Percentiles rank a stretch among this genome's conserved stretches.
Evolutionary conservation across 1,140 invertebrate genomes (phyloP).

Genomic region (Copidosoma floridanum): DNA sequence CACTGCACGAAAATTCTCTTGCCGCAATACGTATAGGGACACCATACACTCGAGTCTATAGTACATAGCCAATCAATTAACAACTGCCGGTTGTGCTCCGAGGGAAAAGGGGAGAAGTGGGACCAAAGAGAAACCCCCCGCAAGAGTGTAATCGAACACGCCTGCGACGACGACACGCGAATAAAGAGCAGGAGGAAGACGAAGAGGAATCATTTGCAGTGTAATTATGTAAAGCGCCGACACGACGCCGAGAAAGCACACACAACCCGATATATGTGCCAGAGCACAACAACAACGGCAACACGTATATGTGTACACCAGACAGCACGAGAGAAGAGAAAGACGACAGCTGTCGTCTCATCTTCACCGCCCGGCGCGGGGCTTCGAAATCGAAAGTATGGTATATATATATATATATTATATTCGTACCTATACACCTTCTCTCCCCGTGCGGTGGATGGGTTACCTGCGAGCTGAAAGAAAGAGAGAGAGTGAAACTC

Average conservation of each 20-base stretch:
- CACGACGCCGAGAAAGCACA: too few species aligned
- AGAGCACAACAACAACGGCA: too few species aligned
- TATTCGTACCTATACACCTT: too few species aligned
- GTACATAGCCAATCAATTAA: background rate
- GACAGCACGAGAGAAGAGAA: background rate
- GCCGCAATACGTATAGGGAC: too few species aligned
- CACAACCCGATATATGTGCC: too few species aligned
- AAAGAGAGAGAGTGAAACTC: too few species aligned
- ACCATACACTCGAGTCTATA: too few species aligned
- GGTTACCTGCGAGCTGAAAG: background rate
- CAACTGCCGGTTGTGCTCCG: background rate
- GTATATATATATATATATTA: too few species aligned
- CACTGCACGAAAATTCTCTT: too few species aligned
- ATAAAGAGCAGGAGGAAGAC: background rate
- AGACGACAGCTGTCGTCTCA: background rate
- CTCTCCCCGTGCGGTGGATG: constrained; percentile 29
- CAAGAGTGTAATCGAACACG: background rate
- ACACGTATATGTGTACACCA: background rate
- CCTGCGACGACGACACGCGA: background rate
- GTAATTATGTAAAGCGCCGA: background rate
- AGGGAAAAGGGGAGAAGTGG: too few species aligned
- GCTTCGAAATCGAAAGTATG: constrained; percentile 47
- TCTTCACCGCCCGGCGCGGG: background rate
- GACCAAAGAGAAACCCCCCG: background rate
- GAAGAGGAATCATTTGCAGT: background rate